Conservation (phyloP, 2,888 invertebrate genomes). For the Thera obeliscata region DNA sequence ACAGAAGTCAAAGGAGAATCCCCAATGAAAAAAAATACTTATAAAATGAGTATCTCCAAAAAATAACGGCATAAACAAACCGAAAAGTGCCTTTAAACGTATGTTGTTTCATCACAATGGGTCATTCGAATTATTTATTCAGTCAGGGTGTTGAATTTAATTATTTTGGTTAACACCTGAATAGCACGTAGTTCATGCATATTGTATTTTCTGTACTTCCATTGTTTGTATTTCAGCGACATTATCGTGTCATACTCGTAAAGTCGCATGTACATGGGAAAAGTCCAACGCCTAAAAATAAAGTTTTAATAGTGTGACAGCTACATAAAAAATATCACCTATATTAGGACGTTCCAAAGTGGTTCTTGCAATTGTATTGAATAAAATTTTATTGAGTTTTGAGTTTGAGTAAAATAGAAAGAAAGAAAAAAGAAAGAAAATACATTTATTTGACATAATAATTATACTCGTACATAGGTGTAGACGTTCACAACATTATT, state of each 20-base stretch:
- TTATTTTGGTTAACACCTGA: slow-evolving; percentile 21
- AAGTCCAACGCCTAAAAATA: background rate
- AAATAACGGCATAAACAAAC: background rate
- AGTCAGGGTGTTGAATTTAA: slow-evolving; percentile 20
- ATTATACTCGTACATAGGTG: too few relatives aligned
- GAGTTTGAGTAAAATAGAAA: too few relatives aligned
- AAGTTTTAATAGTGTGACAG: background rate
- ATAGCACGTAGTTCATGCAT: slow-evolving; percentile 14
- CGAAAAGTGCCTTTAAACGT: background rate
- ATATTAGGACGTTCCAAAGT: too few relatives aligned
- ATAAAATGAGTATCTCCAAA: too few relatives aligned
- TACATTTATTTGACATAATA: too few relatives aligned
- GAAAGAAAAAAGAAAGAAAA: too few relatives aligned
- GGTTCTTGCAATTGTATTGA: too few relatives aligned
- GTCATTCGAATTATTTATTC: slow-evolving; percentile 16
- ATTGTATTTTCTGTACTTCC: slow-evolving; percentile 20
- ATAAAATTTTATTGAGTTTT: too few relatives aligned
- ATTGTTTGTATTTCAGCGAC: slow-evolving; percentile 19
- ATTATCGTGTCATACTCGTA: slow-evolving; percentile 22
- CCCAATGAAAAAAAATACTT: too few relatives aligned
- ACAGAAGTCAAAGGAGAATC: too few relatives aligned
- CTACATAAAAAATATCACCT: too few relatives aligned
- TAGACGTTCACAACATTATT: too few relatives aligned
- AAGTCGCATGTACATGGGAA: slow-evolving; percentile 7
- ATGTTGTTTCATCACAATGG: slow-evolving; percentile 2